Evolutionary conservation across 2,797 vertebrate genomes (phyloP), one percentile per base, ranked within the genome.

Genomic region (Ctenopoma kingsleyae): DNA sequence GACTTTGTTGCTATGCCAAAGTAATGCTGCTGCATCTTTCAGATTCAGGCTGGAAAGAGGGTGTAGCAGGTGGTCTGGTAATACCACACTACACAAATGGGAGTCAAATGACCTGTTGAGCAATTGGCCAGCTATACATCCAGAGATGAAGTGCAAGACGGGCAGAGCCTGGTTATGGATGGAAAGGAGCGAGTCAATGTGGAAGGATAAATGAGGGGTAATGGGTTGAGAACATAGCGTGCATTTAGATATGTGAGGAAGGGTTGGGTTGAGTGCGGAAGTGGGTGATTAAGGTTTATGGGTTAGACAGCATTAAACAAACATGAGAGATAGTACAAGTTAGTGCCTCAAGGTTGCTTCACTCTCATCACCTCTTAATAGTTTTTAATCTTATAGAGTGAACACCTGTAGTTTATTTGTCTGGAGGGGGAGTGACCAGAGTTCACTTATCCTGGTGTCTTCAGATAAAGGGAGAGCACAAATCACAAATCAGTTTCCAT

Each of bases 91-190:
- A 13, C n/a, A 17, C 16, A 11, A 19, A 76, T 25, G 43, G 12
- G 47, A 77, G 59, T 59, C 49, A 81, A 84, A 82, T 67, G 60
- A 75, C 67, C 70, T 78, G 68, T 67, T 19, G 35, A 53, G 71
- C 36, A 62, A 40, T 47, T 49, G 52, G 65, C 67, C 17, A 1
- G 59, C 38, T 51, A 35, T 32, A 59, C 22, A 59, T 55, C 15
- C 40, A 47, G 23, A 68, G 38, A 57, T 27, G n/a, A 47, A 49
- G 63, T 16, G 23, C 17, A 40, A 38, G 27, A 0, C 36, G 53
- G 25, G 50, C 44, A 43, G 6, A 52, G 32, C 2, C 23, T 76
- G 60, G 61, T 74, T 80, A 75, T 54, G 61, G 56, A 82, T 48
- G 32, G 46, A 25, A 58, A 51, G 73, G 11, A 73, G 43, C n/a